These are phyloP conservation scores for Crematogaster levior DNA, from an alignment of 2,888 invertebrate genomes.

Conservation along the genomic window DNA sequence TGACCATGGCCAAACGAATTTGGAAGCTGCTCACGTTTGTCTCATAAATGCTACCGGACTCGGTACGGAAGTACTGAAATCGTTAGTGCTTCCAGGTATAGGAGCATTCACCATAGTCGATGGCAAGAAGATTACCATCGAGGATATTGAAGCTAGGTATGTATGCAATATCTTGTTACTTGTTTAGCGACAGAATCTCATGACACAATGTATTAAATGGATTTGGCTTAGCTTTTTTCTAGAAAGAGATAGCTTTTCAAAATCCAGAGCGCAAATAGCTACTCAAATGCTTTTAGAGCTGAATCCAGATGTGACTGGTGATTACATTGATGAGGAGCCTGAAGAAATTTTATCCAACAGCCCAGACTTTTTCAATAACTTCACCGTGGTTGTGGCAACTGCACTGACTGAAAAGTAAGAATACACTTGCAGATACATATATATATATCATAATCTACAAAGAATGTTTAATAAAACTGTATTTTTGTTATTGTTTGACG, in stretches of 20 bases:
- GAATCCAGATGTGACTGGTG: constrained; percentile 97
- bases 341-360: constrained; percentile 94
- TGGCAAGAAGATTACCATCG: constrained; percentile 93
- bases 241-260: constrained; percentile 92
- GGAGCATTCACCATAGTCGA: constrained; percentile 97
- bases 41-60: constrained; percentile 96
- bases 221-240: constrained; percentile 92
- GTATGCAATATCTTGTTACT: constrained; percentile 57
- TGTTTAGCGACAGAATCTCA: background rate
- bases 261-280: constrained; percentile 94
- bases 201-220: constrained; percentile 32
- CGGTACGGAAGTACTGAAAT: constrained; percentile 98
- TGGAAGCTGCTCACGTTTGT: constrained; percentile 96
- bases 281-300: constrained; percentile 94
- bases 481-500: no score
- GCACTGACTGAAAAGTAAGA: constrained; percentile 90
- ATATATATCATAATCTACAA: background rate
- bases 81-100: constrained; percentile 97
- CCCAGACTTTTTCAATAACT: constrained; percentile 95
- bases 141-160: constrained; percentile 97
- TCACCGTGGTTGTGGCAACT: constrained; percentile 94
- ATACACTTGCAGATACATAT: background rate
- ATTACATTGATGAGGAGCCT: constrained; percentile 95
- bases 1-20: constrained; percentile 95
- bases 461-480: background rate